Conservation (phyloP, 2,888 invertebrate species). For the Oscheius onirici region DNA sequence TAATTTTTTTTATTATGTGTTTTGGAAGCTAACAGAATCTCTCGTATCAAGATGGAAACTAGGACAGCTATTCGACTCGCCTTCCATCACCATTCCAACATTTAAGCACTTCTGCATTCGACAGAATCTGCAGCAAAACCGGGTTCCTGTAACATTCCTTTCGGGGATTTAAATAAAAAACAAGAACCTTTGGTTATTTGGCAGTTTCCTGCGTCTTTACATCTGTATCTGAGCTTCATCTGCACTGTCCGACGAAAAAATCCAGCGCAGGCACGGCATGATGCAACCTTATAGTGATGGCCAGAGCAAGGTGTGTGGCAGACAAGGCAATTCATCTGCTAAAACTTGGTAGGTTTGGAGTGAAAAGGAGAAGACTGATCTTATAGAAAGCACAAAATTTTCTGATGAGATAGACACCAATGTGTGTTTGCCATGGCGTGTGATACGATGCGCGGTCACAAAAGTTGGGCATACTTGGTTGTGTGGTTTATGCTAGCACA, state of each 20-base stretch:
- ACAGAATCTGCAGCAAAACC: slow-evolving; percentile 7
- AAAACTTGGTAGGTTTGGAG: not conserved
- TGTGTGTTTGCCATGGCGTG: not conserved
- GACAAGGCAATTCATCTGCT: slow-evolving; percentile 5
- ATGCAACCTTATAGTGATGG: not conserved
- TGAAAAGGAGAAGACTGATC: not conserved
- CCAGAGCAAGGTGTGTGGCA: slow-evolving; percentile 1
- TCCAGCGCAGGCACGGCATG: slow-evolving; percentile 14
- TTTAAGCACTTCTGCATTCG: slow-evolving; percentile 16
- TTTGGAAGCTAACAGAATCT: not conserved
- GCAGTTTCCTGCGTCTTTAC: slow-evolving; percentile 2
- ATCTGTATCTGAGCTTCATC: slow-evolving; percentile 11
- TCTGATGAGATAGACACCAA: not conserved
- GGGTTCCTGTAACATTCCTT: not conserved
- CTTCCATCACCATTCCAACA: slow-evolving; percentile 12
- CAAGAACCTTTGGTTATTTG: not conserved
- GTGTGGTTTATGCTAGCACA: too few species aligned
- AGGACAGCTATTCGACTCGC: not conserved
- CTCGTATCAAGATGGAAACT: not conserved
- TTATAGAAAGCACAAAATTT: not conserved
- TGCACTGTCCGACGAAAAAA: slow-evolving; percentile 13
- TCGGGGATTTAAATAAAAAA: not conserved
- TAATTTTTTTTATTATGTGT: too few species aligned
- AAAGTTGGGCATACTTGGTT: not conserved
- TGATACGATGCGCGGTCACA: not conserved